Conservation (phyloP, 2,888 invertebrate species). For the Sinotaia quadrata region DNA sequence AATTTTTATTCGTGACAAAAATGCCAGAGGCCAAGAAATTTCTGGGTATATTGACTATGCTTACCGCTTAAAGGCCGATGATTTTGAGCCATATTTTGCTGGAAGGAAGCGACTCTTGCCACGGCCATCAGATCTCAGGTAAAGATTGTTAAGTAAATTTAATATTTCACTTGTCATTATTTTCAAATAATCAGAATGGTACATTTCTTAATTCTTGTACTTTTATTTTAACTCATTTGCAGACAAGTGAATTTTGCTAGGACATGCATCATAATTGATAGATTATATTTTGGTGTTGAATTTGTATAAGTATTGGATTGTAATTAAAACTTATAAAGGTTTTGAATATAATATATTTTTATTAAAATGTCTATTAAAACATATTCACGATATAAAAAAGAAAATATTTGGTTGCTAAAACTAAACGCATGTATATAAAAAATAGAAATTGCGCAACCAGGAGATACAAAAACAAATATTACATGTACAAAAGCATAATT, state of each 20-base stretch:
- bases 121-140: constrained; percentile 81
- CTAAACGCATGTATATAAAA: too few species aligned
- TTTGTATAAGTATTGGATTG: too few species aligned
- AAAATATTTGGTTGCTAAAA: too few species aligned
- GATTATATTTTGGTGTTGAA: too few species aligned
- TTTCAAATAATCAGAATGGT: not conserved
- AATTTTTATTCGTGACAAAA: constrained; percentile 82
- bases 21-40: constrained; percentile 82
- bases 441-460: too few species aligned
- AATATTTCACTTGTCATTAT: not conserved
- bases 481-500: too few species aligned
- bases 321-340: too few species aligned
- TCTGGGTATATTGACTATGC: constrained; percentile 90
- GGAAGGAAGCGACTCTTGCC: constrained; percentile 80
- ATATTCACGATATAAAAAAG: too few species aligned
- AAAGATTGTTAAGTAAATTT: constrained; percentile 49
- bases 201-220: not conserved
- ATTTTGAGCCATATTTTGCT: constrained; percentile 84
- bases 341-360: too few species aligned
- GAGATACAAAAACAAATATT: too few species aligned
- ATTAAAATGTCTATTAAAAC: too few species aligned
- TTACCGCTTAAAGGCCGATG: constrained; percentile 80
- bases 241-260: not conserved
- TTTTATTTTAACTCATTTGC: not conserved
- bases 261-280: too few species aligned